Conservation (phyloP, 2,888 invertebrate genomes). For the Maniola hyperantus region DNA sequence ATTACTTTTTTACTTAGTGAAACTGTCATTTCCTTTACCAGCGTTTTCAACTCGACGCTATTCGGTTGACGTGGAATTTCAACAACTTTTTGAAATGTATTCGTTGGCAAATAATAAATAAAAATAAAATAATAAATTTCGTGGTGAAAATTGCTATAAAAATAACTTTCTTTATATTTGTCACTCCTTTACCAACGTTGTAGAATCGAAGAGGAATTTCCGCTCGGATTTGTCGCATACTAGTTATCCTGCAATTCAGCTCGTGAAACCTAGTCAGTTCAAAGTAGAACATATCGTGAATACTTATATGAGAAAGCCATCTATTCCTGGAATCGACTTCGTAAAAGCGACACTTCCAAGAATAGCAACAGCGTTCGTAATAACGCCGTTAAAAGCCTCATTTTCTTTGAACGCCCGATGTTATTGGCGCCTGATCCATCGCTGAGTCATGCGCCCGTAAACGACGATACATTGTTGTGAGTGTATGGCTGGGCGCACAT, state of each 20-base stretch:
- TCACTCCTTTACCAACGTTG: too few species aligned
- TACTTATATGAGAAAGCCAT: background rate
- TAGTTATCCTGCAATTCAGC: background rate
- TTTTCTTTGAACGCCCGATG: constrained; percentile 32
- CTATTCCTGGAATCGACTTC: constrained; percentile 10
- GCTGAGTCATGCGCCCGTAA: constrained; percentile 31
- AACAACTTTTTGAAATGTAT: too few species aligned
- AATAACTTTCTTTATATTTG: too few species aligned
- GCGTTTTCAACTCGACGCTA: too few species aligned
- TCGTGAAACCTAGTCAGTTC: background rate
- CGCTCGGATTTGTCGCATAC: too few species aligned
- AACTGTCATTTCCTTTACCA: too few species aligned
- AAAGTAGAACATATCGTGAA: constrained; percentile 2
- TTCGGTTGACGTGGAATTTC: too few species aligned
- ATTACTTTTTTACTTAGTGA: too few species aligned
- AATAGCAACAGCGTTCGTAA: constrained; percentile 28
- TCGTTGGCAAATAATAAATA: too few species aligned
- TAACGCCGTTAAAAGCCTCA: constrained; percentile 25
- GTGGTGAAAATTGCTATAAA: too few species aligned
- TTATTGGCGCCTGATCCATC: constrained; percentile 31
- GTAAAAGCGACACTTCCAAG: constrained; percentile 28
- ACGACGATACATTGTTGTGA: constrained; percentile 19
- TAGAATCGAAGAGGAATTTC: too few species aligned
- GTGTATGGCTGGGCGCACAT: background rate
- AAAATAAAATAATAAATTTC: too few species aligned